phyloP scores from a whole-genome alignment of 2,797 vertebrate genomes.

The Psittacula echo region DNA sequence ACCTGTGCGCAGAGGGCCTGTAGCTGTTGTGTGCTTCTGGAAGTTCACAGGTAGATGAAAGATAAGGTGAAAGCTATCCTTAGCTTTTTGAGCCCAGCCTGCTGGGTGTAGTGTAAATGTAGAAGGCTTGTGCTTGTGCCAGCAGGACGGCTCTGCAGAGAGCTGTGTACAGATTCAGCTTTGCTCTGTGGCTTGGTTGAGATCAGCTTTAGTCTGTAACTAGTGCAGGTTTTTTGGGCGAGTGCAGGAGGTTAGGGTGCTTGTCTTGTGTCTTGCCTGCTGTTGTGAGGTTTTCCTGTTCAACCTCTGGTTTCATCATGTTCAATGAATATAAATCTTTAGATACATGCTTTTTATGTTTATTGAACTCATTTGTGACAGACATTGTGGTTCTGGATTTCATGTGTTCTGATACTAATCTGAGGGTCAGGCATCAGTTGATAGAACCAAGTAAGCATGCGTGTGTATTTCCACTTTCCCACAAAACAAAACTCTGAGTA shows the following conservation, averaged over 20 bases:
- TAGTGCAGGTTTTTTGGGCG: not conserved
- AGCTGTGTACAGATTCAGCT: not conserved
- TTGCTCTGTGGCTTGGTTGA: not conserved
- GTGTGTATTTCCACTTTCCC: not conserved
- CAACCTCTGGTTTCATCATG: not conserved
- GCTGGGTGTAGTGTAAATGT: not conserved
- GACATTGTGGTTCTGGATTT: not conserved
- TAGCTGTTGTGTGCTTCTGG: not conserved
- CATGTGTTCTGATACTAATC: not conserved
- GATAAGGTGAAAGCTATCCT: slow-evolving; percentile 7
- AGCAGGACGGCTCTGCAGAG: not conserved
- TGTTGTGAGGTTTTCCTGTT: not conserved
- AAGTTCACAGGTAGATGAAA: slow-evolving; percentile 10
- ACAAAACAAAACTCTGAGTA: not conserved
- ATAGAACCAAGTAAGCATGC: not conserved
- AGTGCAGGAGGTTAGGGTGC: not conserved
- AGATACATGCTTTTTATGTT: not conserved
- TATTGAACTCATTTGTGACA: not conserved
- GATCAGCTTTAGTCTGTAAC: not conserved
- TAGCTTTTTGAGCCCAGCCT: slow-evolving; percentile 6
- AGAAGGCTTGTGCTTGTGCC: not conserved
- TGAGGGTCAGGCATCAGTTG: not conserved
- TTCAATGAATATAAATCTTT: not conserved
- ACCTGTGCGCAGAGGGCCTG: accelerated
- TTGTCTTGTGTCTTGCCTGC: not conserved